A percentile compares a stretch with the other conserved stretches of the same genome.
These are phyloP conservation scores for Miltochrista miniata DNA, from an alignment of 2,888 invertebrate species.

Conservation along the genomic window DNA sequence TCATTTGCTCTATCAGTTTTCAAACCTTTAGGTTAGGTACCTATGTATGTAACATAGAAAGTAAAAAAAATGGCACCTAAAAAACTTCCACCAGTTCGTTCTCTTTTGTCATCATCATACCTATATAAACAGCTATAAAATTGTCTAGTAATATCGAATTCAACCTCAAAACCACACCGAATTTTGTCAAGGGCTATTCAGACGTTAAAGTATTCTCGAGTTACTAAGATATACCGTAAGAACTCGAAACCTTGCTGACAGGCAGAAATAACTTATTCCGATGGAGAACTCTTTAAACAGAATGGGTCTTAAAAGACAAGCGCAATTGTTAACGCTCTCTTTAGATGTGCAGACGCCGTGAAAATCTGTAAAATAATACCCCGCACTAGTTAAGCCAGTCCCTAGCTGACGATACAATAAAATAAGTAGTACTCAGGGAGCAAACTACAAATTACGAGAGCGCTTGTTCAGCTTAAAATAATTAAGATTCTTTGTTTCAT, in stretches of 20 bases:
- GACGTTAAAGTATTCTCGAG: conserved; percentile 31
- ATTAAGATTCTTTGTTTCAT: conserved; percentile 76
- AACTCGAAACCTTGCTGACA: conserved; percentile 48
- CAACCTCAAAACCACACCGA: conserved; percentile 28
- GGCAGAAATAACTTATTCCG: conserved; percentile 63
- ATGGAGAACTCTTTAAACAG: conserved; percentile 65
- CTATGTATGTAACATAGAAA: too few species aligned
- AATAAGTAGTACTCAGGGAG: conserved; percentile 65
- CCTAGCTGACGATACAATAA: conserved; percentile 74
- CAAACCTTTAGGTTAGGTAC: too few species aligned
- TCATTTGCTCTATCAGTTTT: too few species aligned
- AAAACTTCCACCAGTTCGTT: too few species aligned
- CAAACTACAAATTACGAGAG: conserved; percentile 72
- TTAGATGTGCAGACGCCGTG: conserved; percentile 66
- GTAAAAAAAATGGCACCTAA: too few species aligned
- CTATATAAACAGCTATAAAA: too few species aligned
- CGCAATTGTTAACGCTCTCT: conserved; percentile 55
- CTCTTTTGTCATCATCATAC: too few species aligned
- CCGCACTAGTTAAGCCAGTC: conserved; percentile 59
- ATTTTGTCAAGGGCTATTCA: conserved; percentile 38
- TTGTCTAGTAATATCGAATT: conserved; percentile 16
- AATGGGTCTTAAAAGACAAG: conserved; percentile 59
- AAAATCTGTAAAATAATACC: conserved; percentile 76
- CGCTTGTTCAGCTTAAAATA: conserved; percentile 75
- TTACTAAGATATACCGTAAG: conserved; percentile 39